Percentiles rank a stretch among this genome's conserved stretches.
These are phyloP conservation scores for Agrilus planipennis DNA, from an alignment of 1,140 invertebrate genomes.

Conservation along the genomic window DNA sequence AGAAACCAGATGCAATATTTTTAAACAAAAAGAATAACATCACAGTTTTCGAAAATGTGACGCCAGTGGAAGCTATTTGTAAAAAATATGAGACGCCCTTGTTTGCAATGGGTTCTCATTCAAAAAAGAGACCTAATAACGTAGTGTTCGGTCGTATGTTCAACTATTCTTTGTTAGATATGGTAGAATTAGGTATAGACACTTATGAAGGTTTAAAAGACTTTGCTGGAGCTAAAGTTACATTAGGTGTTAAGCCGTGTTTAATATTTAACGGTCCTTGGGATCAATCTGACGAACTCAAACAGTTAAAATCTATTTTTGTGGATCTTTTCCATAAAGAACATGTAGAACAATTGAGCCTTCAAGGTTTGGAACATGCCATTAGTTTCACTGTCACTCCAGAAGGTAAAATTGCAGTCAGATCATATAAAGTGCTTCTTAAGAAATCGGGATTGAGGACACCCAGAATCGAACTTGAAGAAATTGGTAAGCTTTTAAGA, in stretches of 20 bases:
- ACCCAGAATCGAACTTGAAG: constrained; percentile 83
- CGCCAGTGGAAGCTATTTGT: constrained; percentile 71
- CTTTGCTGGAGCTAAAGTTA: constrained; percentile 27
- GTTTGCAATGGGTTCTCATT: constrained; percentile 83
- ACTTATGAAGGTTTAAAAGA: constrained; percentile 47
- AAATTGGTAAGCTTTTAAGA: constrained; percentile 56
- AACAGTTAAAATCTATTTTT: constrained; percentile 78
- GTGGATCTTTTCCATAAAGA: constrained; percentile 90
- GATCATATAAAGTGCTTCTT: constrained; percentile 80
- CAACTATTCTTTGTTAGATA: constrained; percentile 84
- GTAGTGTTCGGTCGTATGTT: constrained; percentile 80
- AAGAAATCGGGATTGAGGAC: constrained; percentile 85
- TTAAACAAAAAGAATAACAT: constrained; percentile 74
- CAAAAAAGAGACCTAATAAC: constrained; percentile 92
- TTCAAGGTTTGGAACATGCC: constrained; percentile 89
- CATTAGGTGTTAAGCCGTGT: constrained; percentile 75
- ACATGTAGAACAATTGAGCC: constrained; percentile 61
- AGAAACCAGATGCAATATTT: constrained; percentile 71
- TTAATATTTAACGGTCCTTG: constrained; percentile 93
- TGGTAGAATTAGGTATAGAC: constrained; percentile 89
- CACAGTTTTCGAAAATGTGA: constrained; percentile 74
- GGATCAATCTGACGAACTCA: constrained; percentile 67
- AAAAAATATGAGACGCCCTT: constrained; percentile 78
- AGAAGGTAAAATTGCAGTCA: constrained; percentile 67
- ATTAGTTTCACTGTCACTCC: constrained; percentile 72